Base-by-base conservation (phyloP, 2,888 invertebrate species). In the Nomada hirtipes region DNA sequence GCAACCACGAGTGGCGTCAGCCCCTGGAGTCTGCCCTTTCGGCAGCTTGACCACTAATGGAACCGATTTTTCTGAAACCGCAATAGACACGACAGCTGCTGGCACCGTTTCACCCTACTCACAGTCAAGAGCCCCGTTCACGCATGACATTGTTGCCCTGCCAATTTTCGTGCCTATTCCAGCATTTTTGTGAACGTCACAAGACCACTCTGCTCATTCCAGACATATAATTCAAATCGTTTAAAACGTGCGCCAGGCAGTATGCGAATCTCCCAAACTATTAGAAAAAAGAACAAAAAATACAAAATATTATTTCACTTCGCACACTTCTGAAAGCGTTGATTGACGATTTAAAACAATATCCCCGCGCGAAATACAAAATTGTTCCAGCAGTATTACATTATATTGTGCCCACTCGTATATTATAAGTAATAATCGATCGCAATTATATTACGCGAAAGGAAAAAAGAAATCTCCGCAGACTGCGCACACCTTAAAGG, bases 51-150 rank as follows among this genome's bases (percentile, higher is more conserved):
- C 53, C 63, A 20, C 68, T 69, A 76, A 68, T 75, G 78, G 68
- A 55, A 52, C 20, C 63, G 75, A 68, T 75, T 78, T 75, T 78
- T 78, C 50, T 63, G 23, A 26, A 61, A 53, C 67, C 67, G 67
- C 73, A 63, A 42, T 78, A 68, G 67, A 15, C 60, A 63, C 55
- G 78, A 72, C 61, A 72, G 57, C 63, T 71, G 67, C 42, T 78
- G 68, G 68, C 78, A 47, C 36, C 26, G 29, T 18, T 26, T 68
- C 20, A 20, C 29, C 26, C 20, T 20, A 26, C 57, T 69, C 55
- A 15, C 42, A 63, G 23, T 63, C 50, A 63, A 78, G 57, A 18
- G 36, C 57, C 13, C 10, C 13, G n/a, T 10, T 76, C 23, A 2
- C 26, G 13, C 63, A 11, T 2, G 76, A 13, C 20, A 20, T 15